Conservation (phyloP, 2,888 invertebrate genomes). For the Acleris laterana region DNA sequence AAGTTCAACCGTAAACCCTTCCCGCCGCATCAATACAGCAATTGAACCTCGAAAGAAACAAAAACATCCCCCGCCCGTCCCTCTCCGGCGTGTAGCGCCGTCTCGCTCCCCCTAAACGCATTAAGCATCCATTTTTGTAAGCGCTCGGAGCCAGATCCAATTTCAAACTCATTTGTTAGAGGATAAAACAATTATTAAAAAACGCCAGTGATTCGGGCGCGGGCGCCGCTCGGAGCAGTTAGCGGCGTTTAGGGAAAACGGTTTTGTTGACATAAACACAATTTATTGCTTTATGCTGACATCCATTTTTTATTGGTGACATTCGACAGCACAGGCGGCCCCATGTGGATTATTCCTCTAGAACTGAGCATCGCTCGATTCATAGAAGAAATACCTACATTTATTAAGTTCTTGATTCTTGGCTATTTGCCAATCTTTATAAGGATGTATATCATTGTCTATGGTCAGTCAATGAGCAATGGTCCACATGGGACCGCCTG, state of each 20-base stretch:
- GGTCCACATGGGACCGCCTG: too few relatives aligned
- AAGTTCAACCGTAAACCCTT: constrained; percentile 7
- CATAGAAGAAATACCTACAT: too few relatives aligned
- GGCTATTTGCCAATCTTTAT: too few relatives aligned
- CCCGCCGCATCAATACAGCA: constrained; percentile 21
- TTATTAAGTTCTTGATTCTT: too few relatives aligned
- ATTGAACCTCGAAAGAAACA: constrained; percentile 41
- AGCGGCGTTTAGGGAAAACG: constrained; percentile 42
- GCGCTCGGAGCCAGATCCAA: constrained; percentile 85
- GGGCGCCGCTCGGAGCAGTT: constrained; percentile 74
- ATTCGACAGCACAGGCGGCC: too few relatives aligned
- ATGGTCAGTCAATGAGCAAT: too few relatives aligned
- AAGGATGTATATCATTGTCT: too few relatives aligned
- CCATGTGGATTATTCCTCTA: too few relatives aligned
- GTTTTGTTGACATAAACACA: too few relatives aligned
- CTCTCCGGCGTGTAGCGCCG: constrained; percentile 46
- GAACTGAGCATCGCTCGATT: too few relatives aligned
- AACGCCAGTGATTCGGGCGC: constrained; percentile 75
- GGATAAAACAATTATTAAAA: constrained; percentile 84
- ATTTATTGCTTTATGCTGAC: too few relatives aligned
- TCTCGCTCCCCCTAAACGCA: constrained; percentile 84
- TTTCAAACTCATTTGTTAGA: constrained; percentile 88
- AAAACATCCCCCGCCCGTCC: constrained; percentile 45
- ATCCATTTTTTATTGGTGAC: too few relatives aligned
- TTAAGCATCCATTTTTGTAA: constrained; percentile 88